Conservation (phyloP, 2,797 vertebrate genomes). For the Mergus octosetaceus region DNA sequence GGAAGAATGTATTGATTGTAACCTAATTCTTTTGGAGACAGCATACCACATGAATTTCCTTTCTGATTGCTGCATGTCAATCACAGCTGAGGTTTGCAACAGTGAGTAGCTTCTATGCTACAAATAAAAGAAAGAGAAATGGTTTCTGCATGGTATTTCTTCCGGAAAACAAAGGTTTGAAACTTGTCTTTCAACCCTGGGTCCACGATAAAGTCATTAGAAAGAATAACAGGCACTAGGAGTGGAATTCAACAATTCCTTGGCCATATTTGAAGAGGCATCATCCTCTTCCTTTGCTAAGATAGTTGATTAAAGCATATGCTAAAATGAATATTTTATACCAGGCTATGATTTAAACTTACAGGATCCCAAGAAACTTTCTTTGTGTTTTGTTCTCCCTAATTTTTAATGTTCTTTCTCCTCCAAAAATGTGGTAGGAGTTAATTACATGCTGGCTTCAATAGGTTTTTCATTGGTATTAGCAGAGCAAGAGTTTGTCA, state of each 20-base stretch:
- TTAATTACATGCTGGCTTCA: background rate
- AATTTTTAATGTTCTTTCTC: background rate
- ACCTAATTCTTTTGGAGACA: background rate
- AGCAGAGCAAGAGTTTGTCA: background rate
- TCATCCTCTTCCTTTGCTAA: background rate
- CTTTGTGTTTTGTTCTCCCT: accelerated
- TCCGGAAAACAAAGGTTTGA: background rate
- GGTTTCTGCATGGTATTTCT: background rate
- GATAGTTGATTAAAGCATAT: background rate
- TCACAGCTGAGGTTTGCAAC: background rate
- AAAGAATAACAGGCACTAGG: background rate
- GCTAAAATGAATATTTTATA: background rate
- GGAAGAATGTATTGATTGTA: background rate
- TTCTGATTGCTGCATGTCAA: background rate
- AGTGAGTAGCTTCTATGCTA: background rate
- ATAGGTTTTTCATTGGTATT: background rate
- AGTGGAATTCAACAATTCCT: background rate
- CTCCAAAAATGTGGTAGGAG: background rate
- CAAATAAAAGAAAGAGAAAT: background rate
- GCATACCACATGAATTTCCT: background rate
- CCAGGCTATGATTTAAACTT: background rate
- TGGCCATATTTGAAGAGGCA: background rate
- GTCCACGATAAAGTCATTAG: background rate
- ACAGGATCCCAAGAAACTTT: background rate
- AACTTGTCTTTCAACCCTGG: background rate